Percentiles rank a stretch among this genome's conserved stretches.
Evolutionary conservation across 2,113 vertebrate species (phyloP).

Genomic region (Girardinichthys multiradiatus): DNA sequence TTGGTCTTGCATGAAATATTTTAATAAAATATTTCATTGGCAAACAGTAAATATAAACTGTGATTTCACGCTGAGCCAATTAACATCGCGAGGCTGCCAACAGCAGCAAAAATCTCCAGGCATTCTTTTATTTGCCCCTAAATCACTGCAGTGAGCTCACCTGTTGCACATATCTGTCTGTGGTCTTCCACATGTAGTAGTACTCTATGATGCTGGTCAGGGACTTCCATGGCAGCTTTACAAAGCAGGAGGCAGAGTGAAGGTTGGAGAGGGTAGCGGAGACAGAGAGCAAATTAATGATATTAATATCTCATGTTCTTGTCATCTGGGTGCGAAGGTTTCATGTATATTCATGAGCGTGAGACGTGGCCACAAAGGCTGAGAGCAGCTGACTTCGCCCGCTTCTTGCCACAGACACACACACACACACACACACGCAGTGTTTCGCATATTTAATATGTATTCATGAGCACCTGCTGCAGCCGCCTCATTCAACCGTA

Average conservation of each 20-base stretch:
- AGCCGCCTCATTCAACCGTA: conserved; percentile 1
- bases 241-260: conserved; percentile 26
- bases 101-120: not conserved
- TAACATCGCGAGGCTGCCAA: not conserved
- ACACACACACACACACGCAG: conserved; percentile 32
- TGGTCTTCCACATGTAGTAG: conserved; percentile 99
- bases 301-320: conserved; percentile 71
- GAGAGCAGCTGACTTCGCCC: conserved; percentile 40
- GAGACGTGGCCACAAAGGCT: conserved; percentile 46
- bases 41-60: not conserved
- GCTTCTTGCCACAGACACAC: conserved; percentile 17
- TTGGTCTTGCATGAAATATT: not conserved
- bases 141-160: conserved; percentile 73
- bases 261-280: conserved; percentile 3
- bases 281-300: conserved; percentile 58
- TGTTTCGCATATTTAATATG: conserved; percentile 55
- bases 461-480: conserved; percentile 68
- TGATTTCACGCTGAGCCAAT: not conserved
- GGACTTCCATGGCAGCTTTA: conserved; percentile 97
- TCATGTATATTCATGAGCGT: conserved; percentile 65
- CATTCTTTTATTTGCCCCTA: not conserved
- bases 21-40: not conserved
- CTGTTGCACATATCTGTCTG: conserved; percentile 99
- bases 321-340: conserved; percentile 53
- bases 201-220: conserved; percentile 98